Evolutionary conservation across 92 coral and sea anemone genomes (phyloP).

Genomic region (Umimayanthus chanpuru): DNA sequence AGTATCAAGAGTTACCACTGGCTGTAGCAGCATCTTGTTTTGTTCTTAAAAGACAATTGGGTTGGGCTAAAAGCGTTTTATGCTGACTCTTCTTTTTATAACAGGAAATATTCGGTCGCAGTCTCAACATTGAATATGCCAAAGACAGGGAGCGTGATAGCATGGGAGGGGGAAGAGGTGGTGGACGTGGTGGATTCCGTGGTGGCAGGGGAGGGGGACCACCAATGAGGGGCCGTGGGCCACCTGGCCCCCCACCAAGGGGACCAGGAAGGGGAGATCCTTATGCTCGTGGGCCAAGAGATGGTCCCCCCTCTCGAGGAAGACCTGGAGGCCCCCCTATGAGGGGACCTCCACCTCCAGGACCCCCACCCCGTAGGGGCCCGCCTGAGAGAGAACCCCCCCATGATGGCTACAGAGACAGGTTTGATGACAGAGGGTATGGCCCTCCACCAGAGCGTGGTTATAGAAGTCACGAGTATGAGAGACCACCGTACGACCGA

Average conservation of each 20-base stretch:
- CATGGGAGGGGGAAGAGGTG: conserved; percentile 67
- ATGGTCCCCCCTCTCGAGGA: conserved; percentile 60
- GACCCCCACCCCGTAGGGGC: conserved; percentile 39
- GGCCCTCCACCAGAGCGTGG: conserved; percentile 69
- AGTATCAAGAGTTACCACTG: too few species aligned
- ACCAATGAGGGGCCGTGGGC: conserved; percentile 58
- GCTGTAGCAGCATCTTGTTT: too few species aligned
- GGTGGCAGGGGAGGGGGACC: conserved; percentile 60
- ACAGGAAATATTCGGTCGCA: conserved; percentile 74
- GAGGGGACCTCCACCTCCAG: conserved; percentile 49
- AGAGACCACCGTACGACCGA: conserved; percentile 75
- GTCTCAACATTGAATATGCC: conserved; percentile 80
- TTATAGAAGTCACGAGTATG: conserved; percentile 67
- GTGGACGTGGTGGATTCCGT: conserved; percentile 71
- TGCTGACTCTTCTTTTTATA: neutral
- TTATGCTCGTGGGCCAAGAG: conserved; percentile 57
- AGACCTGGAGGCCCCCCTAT: conserved; percentile 79
- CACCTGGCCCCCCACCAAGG: conserved; percentile 75
- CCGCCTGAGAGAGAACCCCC: conserved; percentile 46
- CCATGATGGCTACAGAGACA: conserved; percentile 34
- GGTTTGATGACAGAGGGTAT: conserved; percentile 55
- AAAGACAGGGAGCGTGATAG: conserved; percentile 67
- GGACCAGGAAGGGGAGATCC: conserved; percentile 72
- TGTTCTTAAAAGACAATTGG: too few species aligned
- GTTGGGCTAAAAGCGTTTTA: too few species aligned